Evolutionary conservation across 2,113 vertebrate genomes (phyloP), one percentile per base, ranked within the genome.

Genomic region (Clupea harengus): DNA sequence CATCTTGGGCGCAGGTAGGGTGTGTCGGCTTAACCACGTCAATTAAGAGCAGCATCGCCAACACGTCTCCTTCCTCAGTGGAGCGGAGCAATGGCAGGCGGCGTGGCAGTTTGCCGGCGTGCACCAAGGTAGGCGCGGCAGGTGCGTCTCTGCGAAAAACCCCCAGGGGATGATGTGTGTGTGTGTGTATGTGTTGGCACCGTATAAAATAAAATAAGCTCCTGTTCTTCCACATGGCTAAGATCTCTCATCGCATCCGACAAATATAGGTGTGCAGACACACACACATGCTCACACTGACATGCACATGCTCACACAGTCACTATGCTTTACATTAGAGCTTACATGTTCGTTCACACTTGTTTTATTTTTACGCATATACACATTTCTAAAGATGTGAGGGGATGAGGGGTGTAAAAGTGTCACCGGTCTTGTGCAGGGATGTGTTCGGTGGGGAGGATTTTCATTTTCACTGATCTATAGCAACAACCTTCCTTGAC

Each of bases 41-140:
- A 95, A 95, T 94, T 95, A 94, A 93, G 88, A 75, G 91, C 91
- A 90, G 91, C 89, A 84, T 92, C 89, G 91, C 83, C 89, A 89
- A 92, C 92, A 91, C 93, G 92, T 95, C 92, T 90, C 91, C 92
- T 93, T 94, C 93, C 94, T 91, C 92, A 93, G 81, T 92, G 93
- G 93, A 94, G 91, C 94, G 91, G 87, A 90, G 92, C 92, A 89
- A 87, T 45, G 88, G 89, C 89, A 93, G 92, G 92, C 89, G 85
- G 86, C 25, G 81, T 84, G 82, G 89, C 88, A 84, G 87, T 92
- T 92, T 94, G 92, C 92, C 91, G 92, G 85, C 92, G 88, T 93
- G 64, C 15, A 5, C 25, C 32, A 39, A 15, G 25, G 72, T 78
- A 88, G 90, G 89, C 85, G 88, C 83, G 89, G 87, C 93, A 94